A percentile compares a stretch with the other conserved stretches of the same genome.
phyloP scores from a whole-genome alignment of 2,888 invertebrate species.

The Agrochola circellaris region DNA sequence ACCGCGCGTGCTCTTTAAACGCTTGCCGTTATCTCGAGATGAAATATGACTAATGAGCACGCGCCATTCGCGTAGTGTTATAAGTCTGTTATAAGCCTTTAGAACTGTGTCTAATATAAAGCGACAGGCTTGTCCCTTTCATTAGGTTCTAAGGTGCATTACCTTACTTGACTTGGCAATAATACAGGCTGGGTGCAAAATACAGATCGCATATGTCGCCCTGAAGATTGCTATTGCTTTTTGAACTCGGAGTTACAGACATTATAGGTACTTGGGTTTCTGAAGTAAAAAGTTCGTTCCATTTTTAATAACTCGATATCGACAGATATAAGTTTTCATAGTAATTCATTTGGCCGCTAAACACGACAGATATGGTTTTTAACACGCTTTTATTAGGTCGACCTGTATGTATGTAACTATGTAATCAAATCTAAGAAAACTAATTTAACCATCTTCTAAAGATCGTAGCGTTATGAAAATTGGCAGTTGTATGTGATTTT shows the following conservation, averaged over 20 bases:
- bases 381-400: no score
- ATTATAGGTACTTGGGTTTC: background rate
- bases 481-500: no score
- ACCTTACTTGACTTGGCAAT: background rate
- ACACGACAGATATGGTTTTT: no score
- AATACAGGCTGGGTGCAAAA: background rate
- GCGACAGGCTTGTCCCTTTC: constrained; percentile 7
- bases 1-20: constrained; percentile 7
- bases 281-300: no score
- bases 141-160: background rate
- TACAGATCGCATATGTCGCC: background rate
- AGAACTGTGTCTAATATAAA: constrained; percentile 2
- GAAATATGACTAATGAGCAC: constrained; percentile 25
- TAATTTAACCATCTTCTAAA: no score
- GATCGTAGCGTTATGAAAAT: no score
- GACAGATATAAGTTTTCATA: no score
- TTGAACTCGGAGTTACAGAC: background rate
- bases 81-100: background rate
- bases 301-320: no score
- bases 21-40: constrained; percentile 15
- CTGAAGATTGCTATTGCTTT: background rate
- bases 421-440: no score
- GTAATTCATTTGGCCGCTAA: no score
- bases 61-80: background rate
- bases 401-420: no score